Evolutionary conservation across 2,888 invertebrate species (phyloP).

Genomic region (Drosophila suboccidentalis): DNA sequence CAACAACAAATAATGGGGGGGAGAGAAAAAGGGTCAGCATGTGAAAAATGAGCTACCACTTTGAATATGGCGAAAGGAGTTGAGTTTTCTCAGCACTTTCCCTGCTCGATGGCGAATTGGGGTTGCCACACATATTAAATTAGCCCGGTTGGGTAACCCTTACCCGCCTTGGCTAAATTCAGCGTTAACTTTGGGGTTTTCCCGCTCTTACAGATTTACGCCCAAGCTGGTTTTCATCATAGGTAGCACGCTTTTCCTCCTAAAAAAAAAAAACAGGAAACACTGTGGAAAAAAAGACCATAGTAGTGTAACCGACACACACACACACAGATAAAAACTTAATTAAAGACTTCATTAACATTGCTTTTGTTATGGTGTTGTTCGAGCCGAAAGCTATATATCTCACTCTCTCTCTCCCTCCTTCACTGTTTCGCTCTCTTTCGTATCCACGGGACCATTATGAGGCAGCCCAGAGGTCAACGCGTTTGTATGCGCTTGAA

Average conservation of each 20-base stretch:
- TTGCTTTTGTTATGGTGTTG: slow-evolving; percentile 56
- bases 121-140: slow-evolving; percentile 64
- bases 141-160: slow-evolving; percentile 42
- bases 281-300: slow-evolving; percentile 16
- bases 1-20: slow-evolving; percentile 37
- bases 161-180: slow-evolving; percentile 18
- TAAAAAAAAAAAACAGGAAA: slow-evolving; percentile 26
- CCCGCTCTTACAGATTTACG: slow-evolving; percentile 29
- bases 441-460: slow-evolving; percentile 13
- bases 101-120: slow-evolving; percentile 21
- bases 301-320: slow-evolving; percentile 15
- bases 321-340: slow-evolving; percentile 57
- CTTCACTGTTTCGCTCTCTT: neutral
- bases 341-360: slow-evolving; percentile 76
- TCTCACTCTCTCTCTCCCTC: neutral
- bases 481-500: slow-evolving; percentile 24
- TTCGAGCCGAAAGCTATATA: slow-evolving; percentile 12
- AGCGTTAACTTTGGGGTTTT: slow-evolving; percentile 35
- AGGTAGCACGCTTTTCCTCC: slow-evolving; percentile 21
- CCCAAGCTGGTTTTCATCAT: slow-evolving; percentile 26
- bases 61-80: slow-evolving; percentile 51
- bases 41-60: slow-evolving; percentile 71
- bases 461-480: slow-evolving; percentile 28
- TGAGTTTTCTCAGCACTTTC: neutral
- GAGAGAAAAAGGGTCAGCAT: slow-evolving; percentile 56